Conservation (phyloP, 2,113 vertebrate genomes). For the Phycodurus eques region DNA sequence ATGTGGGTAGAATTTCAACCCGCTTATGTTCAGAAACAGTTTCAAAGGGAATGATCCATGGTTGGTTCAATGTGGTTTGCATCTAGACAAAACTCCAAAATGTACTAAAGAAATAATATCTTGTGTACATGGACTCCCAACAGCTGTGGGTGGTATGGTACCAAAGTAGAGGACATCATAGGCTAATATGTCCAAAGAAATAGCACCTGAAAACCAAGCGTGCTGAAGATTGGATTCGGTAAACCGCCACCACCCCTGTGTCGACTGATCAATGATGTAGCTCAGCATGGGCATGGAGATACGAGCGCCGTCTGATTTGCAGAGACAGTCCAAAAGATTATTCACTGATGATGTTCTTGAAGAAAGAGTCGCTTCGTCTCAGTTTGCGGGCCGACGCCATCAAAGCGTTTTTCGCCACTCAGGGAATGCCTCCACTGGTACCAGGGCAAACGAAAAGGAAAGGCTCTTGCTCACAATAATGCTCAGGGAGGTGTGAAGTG, state of each 20-base stretch:
- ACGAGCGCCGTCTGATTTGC: constrained; percentile 39
- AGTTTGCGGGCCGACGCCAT: background rate
- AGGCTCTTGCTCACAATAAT: constrained; percentile 15
- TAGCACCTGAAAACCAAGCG: background rate
- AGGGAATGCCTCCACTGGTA: background rate
- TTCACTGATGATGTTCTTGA: constrained; percentile 49
- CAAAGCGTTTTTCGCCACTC: background rate
- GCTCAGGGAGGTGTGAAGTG: constrained; percentile 3
- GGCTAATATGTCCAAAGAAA: background rate
- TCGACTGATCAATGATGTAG: constrained; percentile 40
- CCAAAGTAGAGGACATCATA: background rate
- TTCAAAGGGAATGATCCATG: no score
- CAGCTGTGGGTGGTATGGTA: background rate
- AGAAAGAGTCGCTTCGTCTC: constrained; percentile 33
- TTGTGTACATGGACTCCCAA: background rate
- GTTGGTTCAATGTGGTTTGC: no score
- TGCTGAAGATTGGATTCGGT: background rate
- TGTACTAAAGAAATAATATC: background rate
- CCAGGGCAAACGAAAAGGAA: constrained; percentile 10
- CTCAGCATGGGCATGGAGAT: constrained; percentile 30
- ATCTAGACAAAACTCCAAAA: background rate
- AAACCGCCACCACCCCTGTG: background rate
- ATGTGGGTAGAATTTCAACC: no score
- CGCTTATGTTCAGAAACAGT: no score
- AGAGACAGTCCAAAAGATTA: constrained; percentile 36